Conservation (phyloP, 2,113 vertebrate species). For the Peromyscus leucopus region DNA sequence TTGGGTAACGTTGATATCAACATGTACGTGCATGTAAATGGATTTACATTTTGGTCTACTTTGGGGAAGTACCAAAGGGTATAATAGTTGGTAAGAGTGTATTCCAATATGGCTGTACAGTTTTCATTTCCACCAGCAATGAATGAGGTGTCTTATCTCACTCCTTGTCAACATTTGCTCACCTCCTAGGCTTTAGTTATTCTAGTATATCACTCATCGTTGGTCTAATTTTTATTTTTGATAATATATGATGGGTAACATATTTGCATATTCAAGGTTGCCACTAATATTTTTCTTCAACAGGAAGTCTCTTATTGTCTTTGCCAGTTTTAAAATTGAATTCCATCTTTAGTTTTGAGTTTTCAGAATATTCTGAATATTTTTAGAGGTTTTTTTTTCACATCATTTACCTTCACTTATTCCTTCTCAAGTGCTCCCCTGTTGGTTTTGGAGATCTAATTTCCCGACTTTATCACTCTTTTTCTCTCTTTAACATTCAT, state of each 20-base stretch:
- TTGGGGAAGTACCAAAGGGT: neutral
- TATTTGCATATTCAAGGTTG: neutral
- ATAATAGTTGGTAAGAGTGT: neutral
- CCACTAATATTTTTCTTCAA: neutral
- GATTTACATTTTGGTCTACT: neutral
- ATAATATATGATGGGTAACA: neutral
- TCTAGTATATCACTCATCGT: neutral
- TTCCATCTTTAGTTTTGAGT: neutral
- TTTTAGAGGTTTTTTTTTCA: neutral
- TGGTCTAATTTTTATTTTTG: neutral
- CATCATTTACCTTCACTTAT: neutral
- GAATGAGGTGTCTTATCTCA: neutral
- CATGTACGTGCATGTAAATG: neutral
- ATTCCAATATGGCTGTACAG: neutral
- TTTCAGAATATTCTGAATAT: neutral
- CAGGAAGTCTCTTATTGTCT: neutral
- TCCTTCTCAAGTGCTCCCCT: neutral
- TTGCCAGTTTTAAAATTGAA: neutral
- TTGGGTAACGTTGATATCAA: neutral
- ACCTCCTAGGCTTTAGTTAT: neutral
- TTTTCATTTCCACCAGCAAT: neutral
- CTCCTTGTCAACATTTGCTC: neutral
- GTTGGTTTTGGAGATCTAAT: neutral
- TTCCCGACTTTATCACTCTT: neutral
- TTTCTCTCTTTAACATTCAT: neutral